These are phyloP conservation scores for Agrochola lota DNA, from an alignment of 2,888 invertebrate species.

Conservation along the genomic window DNA sequence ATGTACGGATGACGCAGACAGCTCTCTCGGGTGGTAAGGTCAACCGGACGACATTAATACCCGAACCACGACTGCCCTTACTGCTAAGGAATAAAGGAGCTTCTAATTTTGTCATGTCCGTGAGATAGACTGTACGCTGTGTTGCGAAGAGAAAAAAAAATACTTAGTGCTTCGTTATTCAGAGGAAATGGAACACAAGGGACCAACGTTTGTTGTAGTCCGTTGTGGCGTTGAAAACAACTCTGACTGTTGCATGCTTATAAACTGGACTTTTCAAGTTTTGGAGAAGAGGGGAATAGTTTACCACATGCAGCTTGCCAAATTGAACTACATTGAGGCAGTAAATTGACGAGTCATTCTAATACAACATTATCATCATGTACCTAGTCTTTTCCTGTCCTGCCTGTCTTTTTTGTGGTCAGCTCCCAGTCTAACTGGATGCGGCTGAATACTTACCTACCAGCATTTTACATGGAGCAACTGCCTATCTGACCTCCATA, in stretches of 20 bases:
- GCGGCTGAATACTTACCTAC: too few relatives aligned
- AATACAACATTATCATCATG: not conserved
- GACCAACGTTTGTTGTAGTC: not conserved
- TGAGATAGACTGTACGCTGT: not conserved
- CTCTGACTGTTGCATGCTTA: not conserved
- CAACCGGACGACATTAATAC: not conserved
- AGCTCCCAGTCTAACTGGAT: not conserved
- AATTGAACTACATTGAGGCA: too few relatives aligned
- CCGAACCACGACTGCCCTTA: not conserved
- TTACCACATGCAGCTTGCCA: not conserved
- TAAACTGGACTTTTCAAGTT: not conserved
- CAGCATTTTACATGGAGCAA: not conserved
- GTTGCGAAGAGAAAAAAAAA: not conserved
- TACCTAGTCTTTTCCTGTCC: too few relatives aligned
- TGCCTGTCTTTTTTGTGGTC: too few relatives aligned
- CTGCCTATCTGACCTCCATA: not conserved
- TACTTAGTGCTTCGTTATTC: not conserved
- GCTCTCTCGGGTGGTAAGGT: not conserved
- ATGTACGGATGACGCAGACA: not conserved
- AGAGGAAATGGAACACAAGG: not conserved
- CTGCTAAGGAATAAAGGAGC: not conserved
- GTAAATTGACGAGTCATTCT: not conserved
- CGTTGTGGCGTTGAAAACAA: not conserved
- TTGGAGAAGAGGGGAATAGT: not conserved
- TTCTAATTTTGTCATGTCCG: not conserved